phyloP scores from a whole-genome alignment of 2,113 vertebrate species.

The Glareola pratincola region DNA sequence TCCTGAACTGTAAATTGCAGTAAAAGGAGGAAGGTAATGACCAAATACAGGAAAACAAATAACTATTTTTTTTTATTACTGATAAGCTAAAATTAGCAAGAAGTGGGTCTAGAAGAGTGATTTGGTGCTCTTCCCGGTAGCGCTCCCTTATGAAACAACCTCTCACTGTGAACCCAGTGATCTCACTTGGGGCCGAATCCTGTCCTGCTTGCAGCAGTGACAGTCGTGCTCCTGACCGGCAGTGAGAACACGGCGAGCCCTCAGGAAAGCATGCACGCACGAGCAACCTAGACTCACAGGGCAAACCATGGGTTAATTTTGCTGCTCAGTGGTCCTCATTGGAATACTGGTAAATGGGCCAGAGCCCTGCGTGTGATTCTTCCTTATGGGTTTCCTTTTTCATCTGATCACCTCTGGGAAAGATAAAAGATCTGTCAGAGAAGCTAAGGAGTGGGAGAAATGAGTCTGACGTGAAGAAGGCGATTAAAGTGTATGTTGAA shows the following conservation, averaged over 20 bases:
- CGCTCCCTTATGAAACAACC: neutral
- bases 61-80: neutral
- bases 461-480: neutral
- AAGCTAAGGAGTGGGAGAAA: neutral
- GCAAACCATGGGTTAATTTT: neutral
- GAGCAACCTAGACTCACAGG: neutral
- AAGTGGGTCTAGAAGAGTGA: neutral
- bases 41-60: neutral
- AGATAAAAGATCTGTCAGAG: neutral
- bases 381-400: neutral
- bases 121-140: neutral
- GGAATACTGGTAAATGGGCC: neutral
- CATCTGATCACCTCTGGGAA: neutral
- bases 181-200: neutral
- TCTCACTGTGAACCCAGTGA: neutral
- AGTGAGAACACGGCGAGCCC: neutral
- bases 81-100: neutral
- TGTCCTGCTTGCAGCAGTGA: neutral
- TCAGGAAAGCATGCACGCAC: neutral
- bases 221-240: rapidly evolving
- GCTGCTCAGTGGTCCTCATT: neutral
- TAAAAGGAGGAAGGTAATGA: neutral
- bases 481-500: neutral
- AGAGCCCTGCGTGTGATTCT: neutral
- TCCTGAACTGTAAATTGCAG: neutral